Evolutionary conservation across 2,888 invertebrate genomes (phyloP).

Genomic region (Eupithecia centaureata): DNA sequence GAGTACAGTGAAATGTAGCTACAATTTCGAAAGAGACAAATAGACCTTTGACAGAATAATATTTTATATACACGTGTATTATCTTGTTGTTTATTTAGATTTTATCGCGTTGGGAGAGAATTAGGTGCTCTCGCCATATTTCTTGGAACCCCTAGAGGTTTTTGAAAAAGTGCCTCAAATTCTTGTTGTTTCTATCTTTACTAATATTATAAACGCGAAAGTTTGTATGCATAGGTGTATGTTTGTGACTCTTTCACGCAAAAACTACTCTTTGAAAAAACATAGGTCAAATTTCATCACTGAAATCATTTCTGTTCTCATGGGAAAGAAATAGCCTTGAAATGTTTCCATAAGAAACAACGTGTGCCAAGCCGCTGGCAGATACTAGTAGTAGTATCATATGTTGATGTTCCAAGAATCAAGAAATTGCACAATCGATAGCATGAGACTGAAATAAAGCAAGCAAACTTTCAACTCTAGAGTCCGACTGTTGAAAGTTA

Average conservation of each 20-base stretch:
- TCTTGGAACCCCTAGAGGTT: constrained; percentile 35
- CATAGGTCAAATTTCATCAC: no score
- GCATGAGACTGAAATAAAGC: not conserved
- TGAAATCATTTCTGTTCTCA: no score
- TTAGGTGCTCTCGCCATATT: constrained; percentile 37
- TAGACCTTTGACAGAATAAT: constrained; percentile 67
- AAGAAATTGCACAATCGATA: not conserved
- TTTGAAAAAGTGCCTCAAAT: constrained; percentile 29
- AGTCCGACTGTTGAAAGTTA: not conserved
- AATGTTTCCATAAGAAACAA: no score
- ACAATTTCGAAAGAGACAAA: constrained; percentile 75
- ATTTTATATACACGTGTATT: constrained; percentile 63
- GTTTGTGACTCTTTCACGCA: no score
- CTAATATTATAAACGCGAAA: no score
- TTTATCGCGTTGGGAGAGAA: constrained; percentile 39
- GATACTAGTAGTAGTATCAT: no score
- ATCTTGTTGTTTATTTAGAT: constrained; percentile 43
- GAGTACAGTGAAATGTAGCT: constrained; percentile 77
- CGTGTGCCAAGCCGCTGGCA: no score
- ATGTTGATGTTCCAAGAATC: not conserved
- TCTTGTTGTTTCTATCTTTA: not conserved
- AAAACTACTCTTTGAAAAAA: no score
- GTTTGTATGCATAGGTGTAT: no score
- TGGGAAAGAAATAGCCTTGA: no score
- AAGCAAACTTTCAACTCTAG: not conserved